Evolutionary conservation across 2,797 vertebrate species (phyloP), one percentile per base, ranked within the genome.

Genomic region (Danio kyathit): DNA sequence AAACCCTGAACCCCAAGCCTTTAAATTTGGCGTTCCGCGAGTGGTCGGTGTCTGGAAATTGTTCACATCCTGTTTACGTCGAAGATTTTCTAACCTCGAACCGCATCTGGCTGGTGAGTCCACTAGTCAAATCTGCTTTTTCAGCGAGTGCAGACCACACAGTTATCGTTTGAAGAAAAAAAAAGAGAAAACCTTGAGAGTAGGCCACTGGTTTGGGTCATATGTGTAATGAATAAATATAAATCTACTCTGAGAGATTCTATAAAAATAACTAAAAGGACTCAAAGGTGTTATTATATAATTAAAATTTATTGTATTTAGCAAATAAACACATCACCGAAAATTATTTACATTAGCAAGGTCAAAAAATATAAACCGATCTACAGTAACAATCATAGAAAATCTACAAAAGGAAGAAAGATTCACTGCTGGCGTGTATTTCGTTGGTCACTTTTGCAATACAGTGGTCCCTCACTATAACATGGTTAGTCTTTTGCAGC

Each of bases 51-150:
- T 94, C 92, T 95, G 93, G 93, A 94, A 94, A 93, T 91, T 89
- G 91, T 92, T 93, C 90, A 92, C 93, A 95, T 95, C 94, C 94
- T 95, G 94, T 95, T 95, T 95, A 95, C 92, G 89, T 88, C 92
- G 80, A 88, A 91, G 90, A 88, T 91, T 92, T 93, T 92, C 88
- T 90, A 91, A 88, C 88, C 73, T 46, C 84, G 87, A 66, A 93
- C 94, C 93, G 84, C 94, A 94, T 83, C 84, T 88, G 88, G 88
- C 90, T 93, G 93, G 92, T 10, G 52, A 79, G 67, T 74, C 79
- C 74, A 75, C 56, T 40, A 79, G 65, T 79, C 75, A 73, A 79
- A 79, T 70, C 56, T 76, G 80, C 82, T 74, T 66, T 82, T 84
- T 82, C 74, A 83, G 79, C 66, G 48, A 52, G 52, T 67, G 56